These are phyloP conservation scores for Ormyrus labotus DNA, from an alignment of 2,888 invertebrate species.

Conservation along the genomic window DNA sequence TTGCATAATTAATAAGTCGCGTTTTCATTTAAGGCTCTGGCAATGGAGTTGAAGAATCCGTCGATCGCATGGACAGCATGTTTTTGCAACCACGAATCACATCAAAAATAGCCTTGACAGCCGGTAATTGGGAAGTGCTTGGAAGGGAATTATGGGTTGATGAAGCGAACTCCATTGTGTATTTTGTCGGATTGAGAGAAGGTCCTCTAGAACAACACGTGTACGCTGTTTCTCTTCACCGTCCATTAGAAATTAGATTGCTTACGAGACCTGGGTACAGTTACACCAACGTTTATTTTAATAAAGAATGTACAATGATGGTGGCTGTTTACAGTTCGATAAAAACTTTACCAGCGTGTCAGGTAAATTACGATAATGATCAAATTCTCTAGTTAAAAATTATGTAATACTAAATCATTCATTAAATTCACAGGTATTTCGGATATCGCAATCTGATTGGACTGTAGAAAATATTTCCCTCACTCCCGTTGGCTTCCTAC, in stretches of 20 bases:
- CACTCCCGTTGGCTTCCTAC: conserved; percentile 83
- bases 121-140: conserved; percentile 96
- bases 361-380: conserved; percentile 68
- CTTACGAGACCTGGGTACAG: conserved; percentile 91
- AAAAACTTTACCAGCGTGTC: conserved; percentile 86
- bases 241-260: conserved; percentile 84
- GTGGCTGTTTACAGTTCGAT: conserved; percentile 91
- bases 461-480: conserved; percentile 83
- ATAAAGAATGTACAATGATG: conserved; percentile 86
- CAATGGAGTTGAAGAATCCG: conserved; percentile 78
- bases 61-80: conserved; percentile 77
- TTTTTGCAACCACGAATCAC: conserved; percentile 80
- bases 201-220: conserved; percentile 94
- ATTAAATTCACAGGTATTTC: conserved; percentile 78
- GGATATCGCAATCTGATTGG: conserved; percentile 82
- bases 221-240: conserved; percentile 87
- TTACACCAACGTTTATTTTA: conserved; percentile 79
- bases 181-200: conserved; percentile 93
- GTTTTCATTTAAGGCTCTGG: conserved; percentile 72
- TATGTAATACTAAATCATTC: not conserved
- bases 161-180: conserved; percentile 85
- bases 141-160: conserved; percentile 93
- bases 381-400: conserved; percentile 3
- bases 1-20: not conserved
- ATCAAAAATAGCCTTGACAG: conserved; percentile 86